These are phyloP conservation scores for Scaptomyza reducta DNA, from an alignment of 2,888 invertebrate genomes.

Conservation along the genomic window DNA sequence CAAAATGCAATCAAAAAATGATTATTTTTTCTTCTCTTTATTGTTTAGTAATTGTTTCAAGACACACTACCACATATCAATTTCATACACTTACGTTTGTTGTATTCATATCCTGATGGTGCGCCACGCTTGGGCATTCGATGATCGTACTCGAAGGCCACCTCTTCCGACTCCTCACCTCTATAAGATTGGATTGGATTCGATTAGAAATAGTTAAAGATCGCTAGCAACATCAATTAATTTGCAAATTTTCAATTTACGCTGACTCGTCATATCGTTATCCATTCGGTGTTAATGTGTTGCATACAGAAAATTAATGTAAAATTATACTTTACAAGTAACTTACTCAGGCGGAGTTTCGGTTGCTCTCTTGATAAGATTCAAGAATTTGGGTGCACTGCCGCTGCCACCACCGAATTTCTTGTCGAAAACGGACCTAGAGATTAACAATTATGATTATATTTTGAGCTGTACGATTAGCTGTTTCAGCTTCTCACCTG, in stretches of 20 bases:
- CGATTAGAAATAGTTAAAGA: neutral
- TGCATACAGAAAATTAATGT: conserved; percentile 43
- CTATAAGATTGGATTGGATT: conserved; percentile 40
- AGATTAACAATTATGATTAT: neutral
- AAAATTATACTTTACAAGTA: conserved; percentile 76
- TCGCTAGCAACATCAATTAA: neutral
- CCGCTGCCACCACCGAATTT: conserved; percentile 53
- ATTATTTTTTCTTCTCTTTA: conserved; percentile 9
- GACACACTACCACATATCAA: neutral
- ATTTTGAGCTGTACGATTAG: neutral
- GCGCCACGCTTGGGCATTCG: conserved; percentile 63
- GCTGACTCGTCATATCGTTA: conserved; percentile 15
- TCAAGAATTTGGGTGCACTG: conserved; percentile 71
- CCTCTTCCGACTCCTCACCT: conserved; percentile 67
- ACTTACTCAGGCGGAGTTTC: conserved; percentile 78
- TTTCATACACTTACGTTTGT: conserved; percentile 67
- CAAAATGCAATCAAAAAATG: too few relatives aligned
- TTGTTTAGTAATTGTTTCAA: too few relatives aligned
- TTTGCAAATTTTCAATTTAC: conserved; percentile 23
- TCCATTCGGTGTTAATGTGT: conserved; percentile 29
- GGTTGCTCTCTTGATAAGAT: conserved; percentile 74
- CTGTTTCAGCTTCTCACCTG: conserved; percentile 32
- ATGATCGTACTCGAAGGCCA: conserved; percentile 68
- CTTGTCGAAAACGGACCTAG: conserved; percentile 77
- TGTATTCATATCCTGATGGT: conserved; percentile 68